These are phyloP conservation scores for Ameiurus melas DNA, from an alignment of 2,113 vertebrate genomes.

Conservation along the genomic window DNA sequence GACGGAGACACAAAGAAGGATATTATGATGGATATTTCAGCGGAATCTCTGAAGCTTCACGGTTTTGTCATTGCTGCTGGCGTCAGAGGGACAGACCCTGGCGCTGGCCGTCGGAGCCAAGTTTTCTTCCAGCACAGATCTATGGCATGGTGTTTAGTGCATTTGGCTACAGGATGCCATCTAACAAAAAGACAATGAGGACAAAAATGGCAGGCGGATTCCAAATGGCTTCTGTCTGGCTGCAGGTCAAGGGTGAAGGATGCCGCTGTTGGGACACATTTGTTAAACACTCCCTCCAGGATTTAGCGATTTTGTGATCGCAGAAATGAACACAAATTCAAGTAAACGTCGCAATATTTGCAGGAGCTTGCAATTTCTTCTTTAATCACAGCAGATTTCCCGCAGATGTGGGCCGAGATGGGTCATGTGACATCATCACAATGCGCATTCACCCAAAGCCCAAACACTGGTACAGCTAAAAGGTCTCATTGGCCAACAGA, in stretches of 20 bases:
- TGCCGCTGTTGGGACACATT: constrained; percentile 11
- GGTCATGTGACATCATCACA: no score
- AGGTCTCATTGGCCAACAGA: no score
- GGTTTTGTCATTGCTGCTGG: constrained; percentile 6
- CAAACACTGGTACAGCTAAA: no score
- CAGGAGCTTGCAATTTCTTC: no score
- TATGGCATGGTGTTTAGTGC: constrained; percentile 5
- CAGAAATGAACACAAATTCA: no score
- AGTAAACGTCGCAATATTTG: no score
- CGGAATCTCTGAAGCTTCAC: constrained; percentile 30
- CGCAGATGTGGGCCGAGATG: no score
- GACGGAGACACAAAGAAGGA: constrained; percentile 47
- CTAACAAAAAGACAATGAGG: constrained; percentile 29
- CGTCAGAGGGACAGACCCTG: constrained; percentile 7
- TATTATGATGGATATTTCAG: constrained; percentile 41
- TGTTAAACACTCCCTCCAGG: background rate
- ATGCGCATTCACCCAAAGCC: no score
- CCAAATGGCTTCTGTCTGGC: constrained; percentile 20
- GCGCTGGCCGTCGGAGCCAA: constrained; percentile 2
- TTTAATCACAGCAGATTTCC: no score
- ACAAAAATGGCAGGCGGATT: constrained; percentile 20
- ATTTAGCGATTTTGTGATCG: no score
- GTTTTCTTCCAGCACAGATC: constrained; percentile 8
- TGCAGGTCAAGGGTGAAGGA: constrained; percentile 19
- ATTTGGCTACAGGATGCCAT: constrained; percentile 20